Percentiles rank a stretch among this genome's conserved stretches.
phyloP scores from a whole-genome alignment of 2,113 vertebrate genomes.

The Paedocypris sp. region DNA sequence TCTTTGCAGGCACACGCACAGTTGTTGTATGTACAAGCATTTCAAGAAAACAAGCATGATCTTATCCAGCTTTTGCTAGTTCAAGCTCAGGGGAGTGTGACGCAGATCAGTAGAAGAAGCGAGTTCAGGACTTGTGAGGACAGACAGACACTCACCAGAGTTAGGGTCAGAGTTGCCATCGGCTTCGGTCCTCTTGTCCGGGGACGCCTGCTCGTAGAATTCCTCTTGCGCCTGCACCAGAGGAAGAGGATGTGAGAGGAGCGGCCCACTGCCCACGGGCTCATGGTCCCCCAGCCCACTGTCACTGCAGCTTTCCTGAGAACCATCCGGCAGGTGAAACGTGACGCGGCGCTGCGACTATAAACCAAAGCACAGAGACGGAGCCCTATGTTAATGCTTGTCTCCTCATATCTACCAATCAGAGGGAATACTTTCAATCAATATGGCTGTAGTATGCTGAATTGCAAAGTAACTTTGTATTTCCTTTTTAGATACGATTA shows the following conservation, averaged over 20 bases:
- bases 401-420: neutral
- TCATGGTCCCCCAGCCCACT: conserved; percentile 97
- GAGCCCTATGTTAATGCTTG: conserved; percentile 27
- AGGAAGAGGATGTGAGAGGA: conserved; percentile 99
- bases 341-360: conserved; percentile 99
- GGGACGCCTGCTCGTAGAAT: conserved; percentile 96
- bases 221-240: conserved; percentile 99
- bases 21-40: no score
- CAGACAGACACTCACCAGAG: conserved; percentile 74
- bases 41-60: no score
- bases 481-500: neutral
- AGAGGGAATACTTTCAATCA: neutral
- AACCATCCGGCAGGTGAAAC: conserved; percentile 98
- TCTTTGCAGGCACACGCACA: no score
- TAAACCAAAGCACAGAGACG: conserved; percentile 84
- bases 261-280: conserved; percentile 88
- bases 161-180: conserved; percentile 98
- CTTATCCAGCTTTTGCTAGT: no score
- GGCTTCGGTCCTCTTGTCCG: conserved; percentile 97
- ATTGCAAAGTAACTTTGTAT: neutral
- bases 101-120: neutral
- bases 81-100: neutral
- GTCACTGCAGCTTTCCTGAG: conserved; percentile 99
- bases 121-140: neutral
- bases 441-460: neutral